These are phyloP conservation scores for Charaxes varanes DNA, from an alignment of 1,140 invertebrate genomes.

Conservation along the genomic window DNA sequence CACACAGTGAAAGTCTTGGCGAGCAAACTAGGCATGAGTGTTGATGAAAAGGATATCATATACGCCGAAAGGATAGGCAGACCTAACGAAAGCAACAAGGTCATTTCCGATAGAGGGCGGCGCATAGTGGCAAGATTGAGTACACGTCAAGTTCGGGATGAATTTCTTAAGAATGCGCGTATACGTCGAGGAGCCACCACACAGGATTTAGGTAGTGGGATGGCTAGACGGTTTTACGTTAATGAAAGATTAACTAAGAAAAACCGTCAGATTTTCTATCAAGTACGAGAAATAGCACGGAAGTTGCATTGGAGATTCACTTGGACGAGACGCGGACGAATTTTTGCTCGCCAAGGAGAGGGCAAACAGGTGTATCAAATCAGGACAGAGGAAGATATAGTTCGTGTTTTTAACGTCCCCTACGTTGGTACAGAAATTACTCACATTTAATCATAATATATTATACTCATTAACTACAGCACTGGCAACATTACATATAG, in stretches of 20 bases:
- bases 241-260: constrained; percentile 21
- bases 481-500: too few species aligned
- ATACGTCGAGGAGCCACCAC: constrained; percentile 16
- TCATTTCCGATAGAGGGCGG: background rate
- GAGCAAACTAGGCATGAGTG: constrained; percentile 9
- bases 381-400: constrained; percentile 3
- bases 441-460: too few species aligned
- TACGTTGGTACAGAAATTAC: too few species aligned
- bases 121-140: constrained; percentile 14
- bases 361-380: background rate
- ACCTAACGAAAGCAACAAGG: too few species aligned
- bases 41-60: constrained; percentile 3
- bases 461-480: too few species aligned
- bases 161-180: constrained; percentile 16
- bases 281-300: constrained; percentile 9
- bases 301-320: constrained; percentile 13
- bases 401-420: background rate
- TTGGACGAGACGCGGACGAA: constrained; percentile 11
- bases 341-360: constrained; percentile 7
- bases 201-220: constrained; percentile 3
- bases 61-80: constrained; percentile 1
- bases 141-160: constrained; percentile 15
- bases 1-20: constrained; percentile 1
- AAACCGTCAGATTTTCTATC: constrained; percentile 19
- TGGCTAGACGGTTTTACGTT: constrained; percentile 17